Evolutionary conservation across 2,888 invertebrate genomes (phyloP).

Genomic region (Timandra comae): DNA sequence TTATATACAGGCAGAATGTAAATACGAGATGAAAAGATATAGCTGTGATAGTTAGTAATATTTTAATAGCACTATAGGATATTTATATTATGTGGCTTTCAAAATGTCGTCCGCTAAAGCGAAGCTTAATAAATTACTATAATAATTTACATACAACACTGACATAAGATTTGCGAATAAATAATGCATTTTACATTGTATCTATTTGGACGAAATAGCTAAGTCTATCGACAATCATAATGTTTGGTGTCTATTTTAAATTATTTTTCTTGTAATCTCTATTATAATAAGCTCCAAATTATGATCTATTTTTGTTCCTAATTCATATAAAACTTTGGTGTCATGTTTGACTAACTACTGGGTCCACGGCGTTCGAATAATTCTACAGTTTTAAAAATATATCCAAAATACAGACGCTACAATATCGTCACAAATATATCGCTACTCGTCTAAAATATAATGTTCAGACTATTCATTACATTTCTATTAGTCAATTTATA

Average conservation of each 20-base stretch:
- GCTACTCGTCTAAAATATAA: slow-evolving; percentile 56
- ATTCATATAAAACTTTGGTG: slow-evolving; percentile 65
- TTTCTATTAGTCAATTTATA: slow-evolving; percentile 24
- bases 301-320: slow-evolving; percentile 16
- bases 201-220: slow-evolving; percentile 54
- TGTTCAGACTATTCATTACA: slow-evolving; percentile 47
- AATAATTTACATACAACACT: not conserved
- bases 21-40: no score
- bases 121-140: slow-evolving; percentile 2
- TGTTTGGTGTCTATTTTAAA: slow-evolving; percentile 24
- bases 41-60: no score
- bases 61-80: no score
- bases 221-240: slow-evolving; percentile 46
- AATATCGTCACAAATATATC: slow-evolving; percentile 61
- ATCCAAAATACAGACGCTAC: slow-evolving; percentile 70
- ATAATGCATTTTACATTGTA: slow-evolving; percentile 18
- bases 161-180: slow-evolving; percentile 5
- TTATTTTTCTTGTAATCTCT: slow-evolving; percentile 7
- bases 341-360: slow-evolving; percentile 64
- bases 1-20: no score
- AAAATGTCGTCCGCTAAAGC: no score
- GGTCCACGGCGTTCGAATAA: slow-evolving; percentile 51
- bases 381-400: slow-evolving; percentile 51
- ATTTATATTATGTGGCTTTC: no score
- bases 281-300: slow-evolving; percentile 59